These are phyloP conservation scores for Ennomos erosarius DNA, from an alignment of 2,888 invertebrate species.

Conservation along the genomic window DNA sequence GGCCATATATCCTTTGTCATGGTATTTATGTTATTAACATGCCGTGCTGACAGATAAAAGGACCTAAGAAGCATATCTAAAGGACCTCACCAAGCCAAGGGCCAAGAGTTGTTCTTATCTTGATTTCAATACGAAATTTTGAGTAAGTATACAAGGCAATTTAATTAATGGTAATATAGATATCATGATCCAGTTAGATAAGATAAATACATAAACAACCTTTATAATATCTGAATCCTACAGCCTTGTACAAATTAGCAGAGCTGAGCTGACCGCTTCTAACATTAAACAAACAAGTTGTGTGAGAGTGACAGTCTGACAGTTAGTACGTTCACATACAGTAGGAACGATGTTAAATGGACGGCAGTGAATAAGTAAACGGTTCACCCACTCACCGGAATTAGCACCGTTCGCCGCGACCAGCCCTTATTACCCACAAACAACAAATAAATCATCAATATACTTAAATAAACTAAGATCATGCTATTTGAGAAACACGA, in stretches of 20 bases:
- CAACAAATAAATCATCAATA: constrained; percentile 65
- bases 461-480: constrained; percentile 51
- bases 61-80: too few relatives aligned
- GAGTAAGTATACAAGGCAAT: too few relatives aligned
- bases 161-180: not conserved
- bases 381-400: constrained; percentile 76
- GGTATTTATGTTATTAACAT: too few relatives aligned
- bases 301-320: constrained; percentile 19
- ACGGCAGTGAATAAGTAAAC: constrained; percentile 60
- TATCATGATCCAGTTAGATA: constrained; percentile 19
- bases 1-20: not conserved
- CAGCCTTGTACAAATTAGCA: constrained; percentile 14
- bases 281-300: constrained; percentile 22
- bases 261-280: constrained; percentile 23
- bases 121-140: too few relatives aligned
- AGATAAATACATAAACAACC: constrained; percentile 17
- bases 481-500: constrained; percentile 44
- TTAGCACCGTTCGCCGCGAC: constrained; percentile 67
- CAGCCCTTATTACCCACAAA: constrained; percentile 78
- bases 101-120: too few relatives aligned
- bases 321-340: constrained; percentile 64
- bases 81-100: too few relatives aligned
- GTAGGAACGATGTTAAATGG: constrained; percentile 50
- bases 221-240: constrained; percentile 16
- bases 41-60: too few relatives aligned